phyloP scores from a whole-genome alignment of 2,797 vertebrate genomes.

The Allobates femoralis region DNA sequence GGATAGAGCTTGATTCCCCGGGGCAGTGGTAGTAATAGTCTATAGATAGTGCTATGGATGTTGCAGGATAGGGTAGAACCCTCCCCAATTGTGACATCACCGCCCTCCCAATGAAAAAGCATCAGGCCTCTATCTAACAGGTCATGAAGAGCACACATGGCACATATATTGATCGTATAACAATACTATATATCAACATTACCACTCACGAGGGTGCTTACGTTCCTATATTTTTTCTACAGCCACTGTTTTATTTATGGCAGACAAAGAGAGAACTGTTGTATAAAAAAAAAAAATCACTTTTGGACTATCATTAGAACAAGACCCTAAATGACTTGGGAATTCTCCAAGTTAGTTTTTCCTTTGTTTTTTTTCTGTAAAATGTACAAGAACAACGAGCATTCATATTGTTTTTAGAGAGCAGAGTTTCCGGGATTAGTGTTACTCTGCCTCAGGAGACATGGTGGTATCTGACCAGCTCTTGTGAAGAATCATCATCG shows the following conservation, averaged over 20 bases:
- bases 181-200: too few species aligned
- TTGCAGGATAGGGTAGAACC: too few species aligned
- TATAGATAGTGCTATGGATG: too few species aligned
- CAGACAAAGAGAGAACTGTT: not conserved
- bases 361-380: not conserved
- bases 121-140: too few species aligned
- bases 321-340: not conserved
- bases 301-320: not conserved
- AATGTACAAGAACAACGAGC: not conserved
- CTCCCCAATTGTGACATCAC: too few species aligned
- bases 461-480: not conserved
- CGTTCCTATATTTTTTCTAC: too few species aligned
- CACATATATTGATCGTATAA: too few species aligned
- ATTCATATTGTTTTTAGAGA: not conserved
- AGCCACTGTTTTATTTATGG: not conserved
- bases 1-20: too few species aligned
- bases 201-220: too few species aligned
- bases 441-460: not conserved
- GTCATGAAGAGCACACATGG: too few species aligned
- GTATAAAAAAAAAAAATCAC: not conserved
- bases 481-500: not conserved
- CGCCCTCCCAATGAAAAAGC: too few species aligned
- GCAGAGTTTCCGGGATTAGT: not conserved
- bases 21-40: too few species aligned
- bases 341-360: not conserved